Conservation (phyloP, 2,797 vertebrate genomes). For the Enteromius fasciolatus region DNA sequence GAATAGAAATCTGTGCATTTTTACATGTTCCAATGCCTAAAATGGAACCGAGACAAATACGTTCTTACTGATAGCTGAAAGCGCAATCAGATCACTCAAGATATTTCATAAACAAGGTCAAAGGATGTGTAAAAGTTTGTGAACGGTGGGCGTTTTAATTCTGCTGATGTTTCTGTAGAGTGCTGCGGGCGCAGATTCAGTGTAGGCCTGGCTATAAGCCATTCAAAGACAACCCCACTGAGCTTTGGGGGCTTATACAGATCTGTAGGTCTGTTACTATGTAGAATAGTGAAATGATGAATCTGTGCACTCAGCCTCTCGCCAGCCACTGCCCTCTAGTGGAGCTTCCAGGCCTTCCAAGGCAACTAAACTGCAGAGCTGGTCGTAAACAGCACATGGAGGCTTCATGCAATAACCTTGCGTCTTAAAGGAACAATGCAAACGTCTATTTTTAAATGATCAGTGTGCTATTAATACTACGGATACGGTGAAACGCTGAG, state of each 20-base stretch:
- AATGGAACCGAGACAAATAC: not conserved
- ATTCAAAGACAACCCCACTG: conserved; percentile 42
- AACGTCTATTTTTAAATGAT: conserved; percentile 10
- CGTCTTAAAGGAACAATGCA: conserved; percentile 4
- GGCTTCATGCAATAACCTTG: conserved; percentile 9
- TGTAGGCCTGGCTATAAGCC: conserved; percentile 23
- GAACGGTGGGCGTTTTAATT: not conserved
- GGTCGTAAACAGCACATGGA: conserved; percentile 7
- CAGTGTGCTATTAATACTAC: not conserved
- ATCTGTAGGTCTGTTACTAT: conserved; percentile 65
- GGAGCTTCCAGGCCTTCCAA: conserved; percentile 13
- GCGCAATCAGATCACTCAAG: not conserved
- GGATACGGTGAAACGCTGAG: not conserved
- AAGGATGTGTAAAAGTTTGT: not conserved
- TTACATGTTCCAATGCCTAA: not conserved
- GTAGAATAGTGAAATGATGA: conserved; percentile 61
- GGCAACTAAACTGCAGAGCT: conserved; percentile 37
- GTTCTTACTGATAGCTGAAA: not conserved
- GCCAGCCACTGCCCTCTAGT: conserved; percentile 50
- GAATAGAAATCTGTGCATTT: not conserved
- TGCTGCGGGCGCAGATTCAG: conserved; percentile 1
- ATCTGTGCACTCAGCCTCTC: conserved; percentile 41
- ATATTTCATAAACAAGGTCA: conserved; percentile 2
- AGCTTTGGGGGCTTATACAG: conserved; percentile 45
- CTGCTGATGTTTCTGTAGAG: not conserved